A percentile compares a stretch with the other conserved stretches of the same genome.
Conservation (phyloP, 2,797 vertebrate species). For the Knipowitschia caucasica region DNA sequence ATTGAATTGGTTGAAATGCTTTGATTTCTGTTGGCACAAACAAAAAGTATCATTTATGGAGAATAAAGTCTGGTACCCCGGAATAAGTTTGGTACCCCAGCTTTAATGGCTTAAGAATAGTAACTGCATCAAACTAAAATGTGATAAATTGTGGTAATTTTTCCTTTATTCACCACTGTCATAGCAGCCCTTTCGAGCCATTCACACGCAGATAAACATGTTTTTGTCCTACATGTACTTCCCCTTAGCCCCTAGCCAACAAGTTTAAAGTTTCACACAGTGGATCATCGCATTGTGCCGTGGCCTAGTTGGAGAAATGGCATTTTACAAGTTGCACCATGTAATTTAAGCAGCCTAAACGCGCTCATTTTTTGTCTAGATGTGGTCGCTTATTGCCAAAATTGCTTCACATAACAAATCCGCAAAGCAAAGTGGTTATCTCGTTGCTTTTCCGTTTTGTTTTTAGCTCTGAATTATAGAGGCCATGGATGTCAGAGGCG, state of each 20-base stretch:
- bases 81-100: too few relatives aligned
- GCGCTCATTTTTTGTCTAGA: neutral
- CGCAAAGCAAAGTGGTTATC: neutral
- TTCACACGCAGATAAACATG: neutral
- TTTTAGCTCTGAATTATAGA: conserved; percentile 5
- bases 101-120: too few relatives aligned
- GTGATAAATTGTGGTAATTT: neutral
- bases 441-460: neutral
- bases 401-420: neutral
- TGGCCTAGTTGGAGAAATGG: neutral
- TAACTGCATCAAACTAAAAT: too few relatives aligned
- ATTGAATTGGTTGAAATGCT: too few relatives aligned
- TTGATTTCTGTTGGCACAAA: too few relatives aligned
- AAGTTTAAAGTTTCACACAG: neutral
- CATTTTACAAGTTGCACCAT: neutral
- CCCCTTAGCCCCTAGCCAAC: neutral
- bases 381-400: conserved; percentile 4
- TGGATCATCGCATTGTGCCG: neutral
- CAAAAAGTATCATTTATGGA: too few relatives aligned
- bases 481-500: conserved; percentile 24
- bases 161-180: neutral
- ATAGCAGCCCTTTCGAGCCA: neutral
- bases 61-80: too few relatives aligned
- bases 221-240: neutral
- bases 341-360: neutral